Evolutionary conservation across 2,113 vertebrate species (phyloP), one percentile per base, ranked within the genome.

Genomic region (Antechinus flavipes): DNA sequence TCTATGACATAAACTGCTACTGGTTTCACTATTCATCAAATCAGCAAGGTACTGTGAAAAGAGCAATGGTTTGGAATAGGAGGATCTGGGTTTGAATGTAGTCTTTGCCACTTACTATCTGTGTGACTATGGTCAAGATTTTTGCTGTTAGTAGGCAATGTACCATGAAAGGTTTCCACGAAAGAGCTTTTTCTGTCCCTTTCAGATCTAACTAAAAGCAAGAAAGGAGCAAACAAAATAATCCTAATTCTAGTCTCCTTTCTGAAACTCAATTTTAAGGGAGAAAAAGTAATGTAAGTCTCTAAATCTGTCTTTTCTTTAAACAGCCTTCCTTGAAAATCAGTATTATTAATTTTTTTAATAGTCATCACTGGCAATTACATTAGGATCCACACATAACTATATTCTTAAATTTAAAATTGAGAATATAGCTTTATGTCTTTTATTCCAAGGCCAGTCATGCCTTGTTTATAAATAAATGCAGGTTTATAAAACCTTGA

Each of bases 401-500:
- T 96, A 93, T 92, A 58, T 16, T 95, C 91, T 84, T 95, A 90
- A 84, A 91, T 90, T 96, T 95, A 91, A 23, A 90, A 7, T 90
- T 91, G 68, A 26, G 93, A 26, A 55, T 14, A 93, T 54, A 35
- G 26, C 27, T 49, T 90, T 12, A 50, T 30, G 10, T 42, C 19
- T 26, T 52, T 90, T 52, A 27, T 84, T 90, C 49, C 47, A 49
- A 90, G 26, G 47, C 26, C 50, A 27, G 49, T 50, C 24, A 90
- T 50, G 90, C 24, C 90, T 52, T 50, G 47, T 42, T 42, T 84
- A 84, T 23, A 84, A 84, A 84, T 52, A 91, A 95, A 94, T 95
- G 96, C 89, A n/a, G 94, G 53, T 46, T 54, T 95, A 96, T 76
- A 94, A 54, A 96, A 93, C 68, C 89, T 95, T 93, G 96, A 95